Conservation (phyloP, 2,113 vertebrate genomes). For the Ahaetulla prasina region DNA sequence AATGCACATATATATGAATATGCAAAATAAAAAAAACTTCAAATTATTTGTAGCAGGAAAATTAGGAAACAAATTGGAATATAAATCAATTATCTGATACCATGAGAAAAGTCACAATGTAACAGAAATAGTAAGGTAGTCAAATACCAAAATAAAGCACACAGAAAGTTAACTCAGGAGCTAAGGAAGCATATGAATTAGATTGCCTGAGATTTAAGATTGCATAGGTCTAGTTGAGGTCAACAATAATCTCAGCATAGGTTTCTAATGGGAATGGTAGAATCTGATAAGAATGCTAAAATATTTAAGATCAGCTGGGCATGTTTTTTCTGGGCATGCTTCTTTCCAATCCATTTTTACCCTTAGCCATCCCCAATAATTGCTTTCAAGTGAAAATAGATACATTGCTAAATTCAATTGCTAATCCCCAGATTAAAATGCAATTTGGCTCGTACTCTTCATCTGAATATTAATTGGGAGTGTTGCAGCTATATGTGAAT, state of each 20-base stretch:
- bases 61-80: not conserved
- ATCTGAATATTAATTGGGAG: conserved; percentile 19
- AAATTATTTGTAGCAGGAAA: not conserved
- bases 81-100: not conserved
- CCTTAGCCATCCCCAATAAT: not conserved
- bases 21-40: not conserved
- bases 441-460: conserved; percentile 31
- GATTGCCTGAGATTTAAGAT: not conserved
- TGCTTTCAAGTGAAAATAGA: not conserved
- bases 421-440: not conserved
- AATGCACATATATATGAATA: not conserved
- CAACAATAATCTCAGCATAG: not conserved
- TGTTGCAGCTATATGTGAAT: conserved; percentile 14
- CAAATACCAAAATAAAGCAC: not conserved
- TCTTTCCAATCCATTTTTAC: not conserved
- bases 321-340: not conserved
- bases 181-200: not conserved
- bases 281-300: not conserved
- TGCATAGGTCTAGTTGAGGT: not conserved
- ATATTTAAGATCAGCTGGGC: not conserved
- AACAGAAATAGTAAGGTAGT: not conserved
- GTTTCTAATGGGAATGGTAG: not conserved
- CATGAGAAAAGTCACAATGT: not conserved
- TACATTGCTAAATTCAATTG: conserved; percentile 2
- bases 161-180: not conserved